Evolutionary conservation across 1,140 invertebrate genomes (phyloP).

Genomic region (Tetragnatha versicolor): DNA sequence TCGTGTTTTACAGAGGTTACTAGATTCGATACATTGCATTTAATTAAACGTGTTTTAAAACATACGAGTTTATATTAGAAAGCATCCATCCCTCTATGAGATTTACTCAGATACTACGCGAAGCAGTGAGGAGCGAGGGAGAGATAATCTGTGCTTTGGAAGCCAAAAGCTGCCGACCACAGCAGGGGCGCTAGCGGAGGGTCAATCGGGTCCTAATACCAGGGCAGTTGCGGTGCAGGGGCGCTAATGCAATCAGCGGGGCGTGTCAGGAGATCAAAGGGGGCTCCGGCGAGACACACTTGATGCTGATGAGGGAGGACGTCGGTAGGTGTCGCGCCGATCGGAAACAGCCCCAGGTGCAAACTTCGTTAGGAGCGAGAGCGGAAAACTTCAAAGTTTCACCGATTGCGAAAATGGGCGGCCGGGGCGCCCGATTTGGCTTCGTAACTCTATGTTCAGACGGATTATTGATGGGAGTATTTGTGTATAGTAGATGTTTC

Average conservation of each 20-base stretch:
- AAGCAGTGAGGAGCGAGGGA: background rate
- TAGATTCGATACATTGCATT: no score
- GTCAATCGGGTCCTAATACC: constrained; percentile 46
- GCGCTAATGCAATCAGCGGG: constrained; percentile 42
- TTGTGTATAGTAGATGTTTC: no score
- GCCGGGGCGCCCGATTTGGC: constrained; percentile 1
- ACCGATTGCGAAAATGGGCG: constrained; percentile 4
- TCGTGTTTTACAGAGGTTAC: no score
- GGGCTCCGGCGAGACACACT: constrained; percentile 8
- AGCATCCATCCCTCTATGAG: background rate
- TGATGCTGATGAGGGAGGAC: constrained; percentile 49
- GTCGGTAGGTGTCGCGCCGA: constrained; percentile 52
- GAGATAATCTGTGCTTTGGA: background rate
- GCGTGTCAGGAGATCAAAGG: constrained; percentile 41
- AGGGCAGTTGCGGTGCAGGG: constrained; percentile 8
- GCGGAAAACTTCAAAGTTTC: constrained; percentile 55
- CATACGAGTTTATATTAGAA: background rate
- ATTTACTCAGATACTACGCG: background rate
- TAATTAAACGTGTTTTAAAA: no score
- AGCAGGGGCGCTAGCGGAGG: background rate
- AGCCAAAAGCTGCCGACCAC: background rate
- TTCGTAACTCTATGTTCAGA: no score
- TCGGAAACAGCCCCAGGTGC: constrained; percentile 55
- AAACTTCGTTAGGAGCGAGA: constrained; percentile 50
- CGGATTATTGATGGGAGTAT: no score